phyloP scores from a whole-genome alignment of 2,888 invertebrate genomes.

The Pycnomerus fuliginosus region DNA sequence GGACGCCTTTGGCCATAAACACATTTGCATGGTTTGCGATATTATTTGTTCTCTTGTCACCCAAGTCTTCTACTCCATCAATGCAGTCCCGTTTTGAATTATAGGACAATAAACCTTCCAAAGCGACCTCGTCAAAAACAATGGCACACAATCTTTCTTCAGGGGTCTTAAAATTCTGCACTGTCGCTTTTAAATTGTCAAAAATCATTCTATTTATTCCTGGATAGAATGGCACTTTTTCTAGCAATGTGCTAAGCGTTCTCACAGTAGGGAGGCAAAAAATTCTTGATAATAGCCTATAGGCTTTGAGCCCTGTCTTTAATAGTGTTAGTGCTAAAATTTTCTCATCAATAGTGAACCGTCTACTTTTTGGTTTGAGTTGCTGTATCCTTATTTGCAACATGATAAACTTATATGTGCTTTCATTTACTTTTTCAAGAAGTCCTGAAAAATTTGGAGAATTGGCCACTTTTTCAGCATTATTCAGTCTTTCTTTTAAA shows the following conservation, averaged over 20 bases:
- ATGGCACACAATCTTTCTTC: slow-evolving; percentile 1
- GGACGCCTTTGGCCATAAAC: slow-evolving; percentile 9
- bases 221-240: slow-evolving; percentile 1
- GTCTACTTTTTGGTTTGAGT: slow-evolving; percentile 7
- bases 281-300: slow-evolving; percentile 9
- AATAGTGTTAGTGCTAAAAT: slow-evolving; percentile 9
- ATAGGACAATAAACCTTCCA: neutral
- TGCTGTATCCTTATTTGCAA: slow-evolving; percentile 3
- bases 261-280: slow-evolving; percentile 12
- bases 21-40: neutral
- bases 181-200: neutral
- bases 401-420: slow-evolving; percentile 6
- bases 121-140: slow-evolving; percentile 5
- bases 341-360: slow-evolving; percentile 14
- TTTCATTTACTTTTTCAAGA: neutral
- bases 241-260: slow-evolving; percentile 7
- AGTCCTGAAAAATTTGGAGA: neutral
- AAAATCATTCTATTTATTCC: slow-evolving; percentile 1
- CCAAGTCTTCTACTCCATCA: neutral
- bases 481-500: neutral
- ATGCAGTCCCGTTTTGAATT: neutral
- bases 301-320: slow-evolving; percentile 6
- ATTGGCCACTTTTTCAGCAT: neutral
- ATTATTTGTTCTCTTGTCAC: neutral
- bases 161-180: neutral